phyloP scores from a whole-genome alignment of 2,797 vertebrate species.

The Heterohyrax brucei region DNA sequence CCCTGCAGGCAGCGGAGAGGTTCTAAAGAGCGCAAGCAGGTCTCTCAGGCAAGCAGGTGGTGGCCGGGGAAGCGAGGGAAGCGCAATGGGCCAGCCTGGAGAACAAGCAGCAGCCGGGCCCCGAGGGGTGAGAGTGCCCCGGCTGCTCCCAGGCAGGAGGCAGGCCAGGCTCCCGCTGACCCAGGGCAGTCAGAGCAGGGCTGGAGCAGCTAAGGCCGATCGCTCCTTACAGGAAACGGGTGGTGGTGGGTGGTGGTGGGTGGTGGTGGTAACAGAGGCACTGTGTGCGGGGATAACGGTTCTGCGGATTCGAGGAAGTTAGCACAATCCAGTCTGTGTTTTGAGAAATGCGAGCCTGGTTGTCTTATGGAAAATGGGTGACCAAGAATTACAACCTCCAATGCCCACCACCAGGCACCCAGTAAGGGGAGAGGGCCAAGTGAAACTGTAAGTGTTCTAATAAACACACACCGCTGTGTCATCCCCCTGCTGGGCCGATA shows the following conservation, averaged over 20 bases:
- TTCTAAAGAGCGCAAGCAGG: background rate
- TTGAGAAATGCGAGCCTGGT: background rate
- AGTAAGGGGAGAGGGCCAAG: background rate
- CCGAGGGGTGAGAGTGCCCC: background rate
- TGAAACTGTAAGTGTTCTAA: accelerated
- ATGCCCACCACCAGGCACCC: no score
- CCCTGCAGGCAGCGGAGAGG: background rate
- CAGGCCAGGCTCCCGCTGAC: background rate
- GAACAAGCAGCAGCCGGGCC: background rate
- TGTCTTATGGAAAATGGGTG: background rate
- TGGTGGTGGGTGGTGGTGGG: no score
- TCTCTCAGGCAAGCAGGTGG: background rate
- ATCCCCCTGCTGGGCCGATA: accelerated
- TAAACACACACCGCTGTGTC: background rate
- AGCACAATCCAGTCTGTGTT: background rate
- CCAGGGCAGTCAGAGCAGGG: background rate
- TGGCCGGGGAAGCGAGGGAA: background rate
- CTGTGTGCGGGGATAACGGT: background rate
- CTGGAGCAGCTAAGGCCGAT: background rate
- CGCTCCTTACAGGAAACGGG: background rate
- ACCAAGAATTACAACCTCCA: background rate
- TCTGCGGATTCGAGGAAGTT: background rate
- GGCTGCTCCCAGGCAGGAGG: no score
- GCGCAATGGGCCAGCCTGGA: background rate
- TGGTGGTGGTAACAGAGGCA: no score